Percentiles rank a stretch among this genome's conserved stretches.
Conservation (phyloP, 2,113 vertebrate species). For the Leptodactylus fuscus region DNA sequence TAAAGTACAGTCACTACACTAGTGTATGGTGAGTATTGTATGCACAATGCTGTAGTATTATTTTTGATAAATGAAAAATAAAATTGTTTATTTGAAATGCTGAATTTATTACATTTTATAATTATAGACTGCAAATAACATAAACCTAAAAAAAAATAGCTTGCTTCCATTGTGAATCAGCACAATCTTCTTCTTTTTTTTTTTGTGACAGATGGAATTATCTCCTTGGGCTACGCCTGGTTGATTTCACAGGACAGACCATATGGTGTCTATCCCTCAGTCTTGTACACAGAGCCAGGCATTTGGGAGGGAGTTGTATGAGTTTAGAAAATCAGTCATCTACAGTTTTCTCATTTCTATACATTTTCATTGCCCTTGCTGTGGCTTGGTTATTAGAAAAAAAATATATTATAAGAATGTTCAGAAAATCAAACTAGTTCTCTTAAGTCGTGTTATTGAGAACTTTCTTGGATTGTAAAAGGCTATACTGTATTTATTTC, state of each 20-base stretch:
- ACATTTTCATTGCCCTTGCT: not conserved
- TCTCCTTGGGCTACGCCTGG: slow-evolving; percentile 52
- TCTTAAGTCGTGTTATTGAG: too few species aligned
- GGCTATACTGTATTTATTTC: too few species aligned
- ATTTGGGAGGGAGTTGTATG: slow-evolving; percentile 17
- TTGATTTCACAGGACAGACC: slow-evolving; percentile 56
- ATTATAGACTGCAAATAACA: not conserved
- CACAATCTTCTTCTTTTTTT: slow-evolving; percentile 33
- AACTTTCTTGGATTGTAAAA: too few species aligned
- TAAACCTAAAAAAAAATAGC: not conserved
- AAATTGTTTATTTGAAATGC: too few species aligned
- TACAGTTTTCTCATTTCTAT: not conserved
- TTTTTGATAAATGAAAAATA: not conserved
- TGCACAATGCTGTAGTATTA: not conserved
- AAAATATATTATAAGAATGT: not conserved
- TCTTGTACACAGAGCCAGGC: slow-evolving; percentile 33
- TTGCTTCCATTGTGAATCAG: slow-evolving; percentile 47
- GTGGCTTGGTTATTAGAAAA: not conserved
- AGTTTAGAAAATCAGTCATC: slow-evolving; percentile 32
- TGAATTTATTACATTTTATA: slow-evolving; percentile 6
- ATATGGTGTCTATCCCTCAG: slow-evolving; percentile 57
- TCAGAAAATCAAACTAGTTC: not conserved
- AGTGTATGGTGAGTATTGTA: not conserved
- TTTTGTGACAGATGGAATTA: slow-evolving; percentile 51
- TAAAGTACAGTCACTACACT: not conserved